Evolutionary conservation across 2,797 vertebrate genomes (phyloP).

Genomic region (Phrynocephalus vlangalii): DNA sequence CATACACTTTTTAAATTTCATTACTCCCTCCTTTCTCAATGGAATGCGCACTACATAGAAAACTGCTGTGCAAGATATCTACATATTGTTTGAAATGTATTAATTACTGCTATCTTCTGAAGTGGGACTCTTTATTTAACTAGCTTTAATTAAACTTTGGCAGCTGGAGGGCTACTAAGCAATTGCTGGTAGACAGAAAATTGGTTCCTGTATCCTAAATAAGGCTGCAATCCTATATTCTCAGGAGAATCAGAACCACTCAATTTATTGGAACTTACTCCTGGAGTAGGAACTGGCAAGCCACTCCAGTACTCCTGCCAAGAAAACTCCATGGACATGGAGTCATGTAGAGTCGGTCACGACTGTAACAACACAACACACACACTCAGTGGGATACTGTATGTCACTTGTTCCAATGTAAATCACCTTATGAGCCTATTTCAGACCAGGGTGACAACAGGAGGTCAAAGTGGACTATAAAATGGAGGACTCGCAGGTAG

Average conservation of each 20-base stretch:
- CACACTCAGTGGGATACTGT: not conserved
- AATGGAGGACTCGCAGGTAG: no score
- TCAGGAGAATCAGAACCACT: not conserved
- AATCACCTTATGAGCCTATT: not conserved
- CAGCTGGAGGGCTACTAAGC: not conserved
- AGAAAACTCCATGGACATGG: no score
- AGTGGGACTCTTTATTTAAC: slow-evolving; percentile 14
- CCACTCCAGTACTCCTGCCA: no score
- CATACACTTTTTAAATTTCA: not conserved
- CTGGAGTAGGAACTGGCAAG: no score
- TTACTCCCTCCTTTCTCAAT: slow-evolving; percentile 24
- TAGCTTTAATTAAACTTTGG: slow-evolving; percentile 38
- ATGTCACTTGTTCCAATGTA: not conserved
- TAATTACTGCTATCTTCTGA: slow-evolving; percentile 31
- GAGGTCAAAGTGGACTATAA: no score
- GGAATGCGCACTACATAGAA: slow-evolving; percentile 7
- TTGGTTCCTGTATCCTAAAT: slow-evolving; percentile 23
- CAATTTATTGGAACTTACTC: not conserved
- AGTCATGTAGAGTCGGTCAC: no score
- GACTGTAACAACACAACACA: no score
- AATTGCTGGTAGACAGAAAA: slow-evolving; percentile 23
- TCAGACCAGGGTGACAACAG: no score
- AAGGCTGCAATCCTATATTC: not conserved
- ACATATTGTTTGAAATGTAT: not conserved
- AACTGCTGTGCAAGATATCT: not conserved